Evolutionary conservation across 2,113 vertebrate species (phyloP).

Genomic region (Thalassoma bifasciatum): DNA sequence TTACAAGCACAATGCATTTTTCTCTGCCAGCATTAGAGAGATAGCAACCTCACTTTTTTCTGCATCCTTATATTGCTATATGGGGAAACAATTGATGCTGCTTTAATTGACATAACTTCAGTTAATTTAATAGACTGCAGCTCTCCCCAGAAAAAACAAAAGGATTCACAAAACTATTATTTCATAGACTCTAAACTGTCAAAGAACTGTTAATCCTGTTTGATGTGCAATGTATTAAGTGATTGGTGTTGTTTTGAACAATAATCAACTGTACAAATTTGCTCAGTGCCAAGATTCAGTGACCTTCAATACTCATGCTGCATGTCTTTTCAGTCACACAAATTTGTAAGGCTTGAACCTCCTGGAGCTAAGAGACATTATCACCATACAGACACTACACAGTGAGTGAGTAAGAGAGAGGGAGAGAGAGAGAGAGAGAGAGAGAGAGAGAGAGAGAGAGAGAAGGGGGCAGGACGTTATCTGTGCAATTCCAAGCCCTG

Average conservation of each 20-base stretch:
- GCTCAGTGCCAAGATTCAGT: slow-evolving; percentile 40
- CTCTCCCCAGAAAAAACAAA: background rate
- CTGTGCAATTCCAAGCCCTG: slow-evolving; percentile 76
- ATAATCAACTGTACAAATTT: slow-evolving; percentile 31
- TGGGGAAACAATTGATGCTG: background rate
- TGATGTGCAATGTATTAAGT: background rate
- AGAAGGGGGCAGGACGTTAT: slow-evolving; percentile 43
- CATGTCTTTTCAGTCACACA: slow-evolving; percentile 60
- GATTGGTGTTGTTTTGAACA: background rate
- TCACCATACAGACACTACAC: slow-evolving; percentile 23
- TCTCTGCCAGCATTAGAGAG: no score
- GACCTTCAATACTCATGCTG: slow-evolving; percentile 55
- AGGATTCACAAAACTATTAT: background rate
- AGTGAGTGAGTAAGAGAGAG: background rate
- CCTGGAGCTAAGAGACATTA: slow-evolving; percentile 55
- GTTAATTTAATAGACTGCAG: background rate
- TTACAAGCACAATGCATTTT: no score
- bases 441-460: slow-evolving; percentile 3
- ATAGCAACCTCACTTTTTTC: no score
- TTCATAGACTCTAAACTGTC: background rate
- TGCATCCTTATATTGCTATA: no score
- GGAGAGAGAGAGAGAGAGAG: background rate
- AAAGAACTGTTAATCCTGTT: background rate
- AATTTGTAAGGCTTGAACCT: slow-evolving; percentile 50
- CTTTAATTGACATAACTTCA: background rate